Evolutionary conservation across 2,113 vertebrate genomes (phyloP), one percentile per base, ranked within the genome.

Genomic region (Agelaius tricolor): DNA sequence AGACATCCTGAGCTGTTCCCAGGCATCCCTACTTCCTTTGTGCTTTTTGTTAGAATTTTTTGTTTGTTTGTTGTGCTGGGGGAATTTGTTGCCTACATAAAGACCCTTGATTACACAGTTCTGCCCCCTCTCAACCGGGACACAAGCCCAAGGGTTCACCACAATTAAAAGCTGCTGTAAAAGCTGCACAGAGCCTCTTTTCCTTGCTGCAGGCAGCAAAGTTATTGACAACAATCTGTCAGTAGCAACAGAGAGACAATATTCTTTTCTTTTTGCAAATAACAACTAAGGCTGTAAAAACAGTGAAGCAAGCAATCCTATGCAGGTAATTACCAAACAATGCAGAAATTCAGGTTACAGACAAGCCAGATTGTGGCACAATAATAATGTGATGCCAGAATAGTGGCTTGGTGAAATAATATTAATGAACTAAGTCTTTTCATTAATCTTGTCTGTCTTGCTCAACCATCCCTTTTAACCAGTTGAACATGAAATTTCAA

Each of bases 321-420:
- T 21, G 23, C 39, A 54, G 41, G 65, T 68, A 77, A 88, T 89
- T 72, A 94, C 37, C 23, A 61, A 95, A 84, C 76, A 90, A 90
- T 47, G 79, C 47, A 84, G 88, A 92, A 92, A 94, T 77, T 77
- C 90, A 86, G 61, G 92, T n/a, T 86, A 46, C 51, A 84, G 79
- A 47, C 2, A 4, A 46, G 12, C 21, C 31, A 72, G 66, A 80
- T 9, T 71, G 66, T 31, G 39, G 57, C 22, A 58, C 0, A 58
- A 27, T 27, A 87, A 58, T 47, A 66, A 81, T 55, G 2, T 35
- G 17, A 69, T 43, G 72, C 13, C 57, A 83, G 55, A 85, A 24
- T 2, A 4, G 13, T 69, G 26, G 46, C 51, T 90, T 80, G 83
- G 43, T 5, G 7, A 30, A 83, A 80, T 54, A 57, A 43, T 66